Evolutionary conservation across 1,140 invertebrate genomes (phyloP).

Genomic region (Zaprionus vittiger): DNA sequence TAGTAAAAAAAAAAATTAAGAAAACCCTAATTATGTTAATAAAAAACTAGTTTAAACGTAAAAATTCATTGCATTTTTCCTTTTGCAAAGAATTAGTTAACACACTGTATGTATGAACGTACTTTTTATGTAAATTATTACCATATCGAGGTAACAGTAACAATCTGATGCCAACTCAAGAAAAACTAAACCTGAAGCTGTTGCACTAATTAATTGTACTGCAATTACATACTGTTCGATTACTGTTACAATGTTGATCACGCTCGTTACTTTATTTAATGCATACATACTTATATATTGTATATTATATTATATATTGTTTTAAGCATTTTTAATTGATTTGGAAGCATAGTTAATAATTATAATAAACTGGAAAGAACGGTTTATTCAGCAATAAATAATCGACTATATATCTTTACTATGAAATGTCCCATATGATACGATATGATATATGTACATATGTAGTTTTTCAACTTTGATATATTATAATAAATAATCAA

Average conservation of each 20-base stretch:
- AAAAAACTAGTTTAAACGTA: no score
- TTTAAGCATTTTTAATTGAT: not conserved
- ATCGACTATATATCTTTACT: not conserved
- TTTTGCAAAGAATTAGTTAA: no score
- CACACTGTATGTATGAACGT: no score
- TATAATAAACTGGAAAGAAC: not conserved
- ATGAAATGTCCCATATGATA: not conserved
- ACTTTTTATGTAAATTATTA: not conserved
- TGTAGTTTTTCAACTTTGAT: not conserved
- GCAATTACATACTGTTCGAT: not conserved
- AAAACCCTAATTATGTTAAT: no score
- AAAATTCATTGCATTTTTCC: no score
- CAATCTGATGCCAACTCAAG: not conserved
- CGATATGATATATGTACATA: not conserved
- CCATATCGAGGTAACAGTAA: not conserved
- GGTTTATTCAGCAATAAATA: not conserved
- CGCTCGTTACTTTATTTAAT: not conserved
- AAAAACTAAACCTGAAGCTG: not conserved
- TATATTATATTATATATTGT: not conserved
- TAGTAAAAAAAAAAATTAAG: no score
- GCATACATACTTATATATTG: not conserved
- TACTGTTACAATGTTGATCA: not conserved
- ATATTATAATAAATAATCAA: not conserved
- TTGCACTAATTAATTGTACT: not conserved
- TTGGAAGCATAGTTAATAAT: not conserved